Evolutionary conservation across 1,140 invertebrate species (phyloP), one percentile per base, ranked within the genome.

Genomic region (Diachasmimorpha longicaudata): DNA sequence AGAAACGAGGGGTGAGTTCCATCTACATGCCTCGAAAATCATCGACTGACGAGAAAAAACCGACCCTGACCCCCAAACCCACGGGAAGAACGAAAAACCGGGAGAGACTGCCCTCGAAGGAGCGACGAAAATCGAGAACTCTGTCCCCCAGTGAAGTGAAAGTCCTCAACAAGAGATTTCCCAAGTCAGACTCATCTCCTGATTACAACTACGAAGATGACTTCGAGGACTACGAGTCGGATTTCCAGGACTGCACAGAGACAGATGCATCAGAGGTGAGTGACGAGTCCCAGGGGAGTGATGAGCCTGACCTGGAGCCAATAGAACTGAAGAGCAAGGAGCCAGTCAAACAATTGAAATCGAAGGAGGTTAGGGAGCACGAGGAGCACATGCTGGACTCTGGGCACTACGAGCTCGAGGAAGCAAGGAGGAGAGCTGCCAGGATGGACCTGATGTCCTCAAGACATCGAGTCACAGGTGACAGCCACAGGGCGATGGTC

Each of bases 331-430:
- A 39, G 79, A 31, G 81, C 77, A 0, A 68, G 80, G 73, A 81
- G 85, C 74, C 83, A 85, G 79, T 84, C 83, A 81, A 76, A 66
- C 19, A 67, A 73, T 78, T 80, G 66, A 80, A 78, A 16, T 16
- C 5, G 71, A 70, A 74, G 6, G 78, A 84, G 67, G 48, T 78
- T 66, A 81, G 79, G 21, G 90, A 87, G 78, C 81, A 81, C 46
- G 91, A 92, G 79, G 90, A 92, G 78, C 93, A 94, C 79, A 31
- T 31, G 31, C 81, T 91, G 39, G 93, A 94, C 88, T 94, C 93
- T 8, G 93, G 93, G 77, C 90, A 91, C 81, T 93, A 92, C 81
- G 93, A 93, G 68, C 80, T 93, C 55, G 78, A 83, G 23, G 91
- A 86, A 80, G 88, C 80, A 36, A 86, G 88, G 83, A 88, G 85